phyloP scores from a whole-genome alignment of 1,140 invertebrate species.

The Goniozus legneri region DNA sequence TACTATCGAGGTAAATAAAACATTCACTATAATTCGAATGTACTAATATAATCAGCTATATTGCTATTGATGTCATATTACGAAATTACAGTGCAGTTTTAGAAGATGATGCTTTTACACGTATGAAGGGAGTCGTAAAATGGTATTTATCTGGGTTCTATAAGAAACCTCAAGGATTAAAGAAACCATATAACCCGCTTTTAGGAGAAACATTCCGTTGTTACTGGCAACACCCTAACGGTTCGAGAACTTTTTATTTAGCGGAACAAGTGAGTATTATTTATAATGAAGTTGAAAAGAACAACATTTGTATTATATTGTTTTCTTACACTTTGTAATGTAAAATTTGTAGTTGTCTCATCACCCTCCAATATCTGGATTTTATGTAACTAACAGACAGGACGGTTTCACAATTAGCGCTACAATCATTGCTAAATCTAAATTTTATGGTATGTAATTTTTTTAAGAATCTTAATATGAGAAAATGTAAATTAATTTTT shows the following conservation, averaged over 20 bases:
- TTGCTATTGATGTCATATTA: background rate
- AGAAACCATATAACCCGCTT: conserved; percentile 95
- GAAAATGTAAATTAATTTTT: background rate
- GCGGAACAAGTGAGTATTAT: conserved; percentile 87
- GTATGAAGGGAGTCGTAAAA: conserved; percentile 84
- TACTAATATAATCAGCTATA: conserved; percentile 1
- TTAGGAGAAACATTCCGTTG: conserved; percentile 90
- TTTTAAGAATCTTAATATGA: background rate
- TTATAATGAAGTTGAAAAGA: too few species aligned
- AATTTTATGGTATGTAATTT: conserved; percentile 76
- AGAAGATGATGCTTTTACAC: conserved; percentile 82
- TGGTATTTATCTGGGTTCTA: conserved; percentile 91
- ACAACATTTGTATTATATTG: too few species aligned
- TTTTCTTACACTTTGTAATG: too few species aligned
- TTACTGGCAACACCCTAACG: conserved; percentile 82
- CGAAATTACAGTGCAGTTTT: conserved; percentile 68
- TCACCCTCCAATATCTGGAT: conserved; percentile 91
- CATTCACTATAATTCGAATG: background rate
- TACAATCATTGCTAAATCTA: conserved; percentile 89
- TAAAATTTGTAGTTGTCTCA: conserved; percentile 78
- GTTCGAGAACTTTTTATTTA: conserved; percentile 86
- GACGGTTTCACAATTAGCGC: conserved; percentile 90
- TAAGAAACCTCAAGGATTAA: conserved; percentile 87
- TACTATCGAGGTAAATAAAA: conserved; percentile 74
- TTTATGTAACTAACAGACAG: conserved; percentile 91